Evolutionary conservation across 2,888 invertebrate genomes (phyloP).

Genomic region (Hypolimnas misippus): DNA sequence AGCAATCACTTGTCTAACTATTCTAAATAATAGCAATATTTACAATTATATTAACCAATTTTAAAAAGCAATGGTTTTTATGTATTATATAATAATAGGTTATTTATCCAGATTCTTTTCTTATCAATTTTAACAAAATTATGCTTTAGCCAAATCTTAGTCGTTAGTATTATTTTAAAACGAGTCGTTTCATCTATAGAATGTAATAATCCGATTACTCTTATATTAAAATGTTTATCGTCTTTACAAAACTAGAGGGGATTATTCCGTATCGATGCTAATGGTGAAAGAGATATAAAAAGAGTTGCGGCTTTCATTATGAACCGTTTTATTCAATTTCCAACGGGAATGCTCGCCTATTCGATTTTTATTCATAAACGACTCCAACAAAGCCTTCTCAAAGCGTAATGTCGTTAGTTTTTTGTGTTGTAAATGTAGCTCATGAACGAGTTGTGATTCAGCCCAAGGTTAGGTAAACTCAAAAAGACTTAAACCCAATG

Average conservation of each 20-base stretch:
- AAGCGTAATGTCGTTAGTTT: slow-evolving; percentile 14
- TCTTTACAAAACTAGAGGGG: slow-evolving; percentile 55
- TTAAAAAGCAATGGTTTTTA: no score
- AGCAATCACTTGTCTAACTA: background rate
- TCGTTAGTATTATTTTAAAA: no score
- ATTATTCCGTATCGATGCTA: slow-evolving; percentile 27
- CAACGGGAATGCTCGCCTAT: slow-evolving; percentile 19
- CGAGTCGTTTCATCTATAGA: no score
- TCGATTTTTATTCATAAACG: slow-evolving; percentile 29
- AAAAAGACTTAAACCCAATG: slow-evolving; percentile 53
- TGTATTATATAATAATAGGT: no score
- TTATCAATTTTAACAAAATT: no score
- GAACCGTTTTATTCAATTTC: slow-evolving; percentile 22
- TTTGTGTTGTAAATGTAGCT: slow-evolving; percentile 46
- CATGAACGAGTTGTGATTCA: slow-evolving; percentile 48
- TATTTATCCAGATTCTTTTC: no score
- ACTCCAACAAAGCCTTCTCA: slow-evolving; percentile 19
- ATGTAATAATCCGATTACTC: slow-evolving; percentile 61
- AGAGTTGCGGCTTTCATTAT: slow-evolving; percentile 15
- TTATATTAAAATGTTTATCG: slow-evolving; percentile 58
- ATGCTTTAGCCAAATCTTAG: no score
- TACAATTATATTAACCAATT: background rate
- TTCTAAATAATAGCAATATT: background rate
- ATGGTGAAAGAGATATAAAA: slow-evolving; percentile 15
- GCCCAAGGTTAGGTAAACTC: slow-evolving; percentile 60